Evolutionary conservation across 2,888 invertebrate genomes (phyloP).

Genomic region (Sarcophaga rosellei): DNA sequence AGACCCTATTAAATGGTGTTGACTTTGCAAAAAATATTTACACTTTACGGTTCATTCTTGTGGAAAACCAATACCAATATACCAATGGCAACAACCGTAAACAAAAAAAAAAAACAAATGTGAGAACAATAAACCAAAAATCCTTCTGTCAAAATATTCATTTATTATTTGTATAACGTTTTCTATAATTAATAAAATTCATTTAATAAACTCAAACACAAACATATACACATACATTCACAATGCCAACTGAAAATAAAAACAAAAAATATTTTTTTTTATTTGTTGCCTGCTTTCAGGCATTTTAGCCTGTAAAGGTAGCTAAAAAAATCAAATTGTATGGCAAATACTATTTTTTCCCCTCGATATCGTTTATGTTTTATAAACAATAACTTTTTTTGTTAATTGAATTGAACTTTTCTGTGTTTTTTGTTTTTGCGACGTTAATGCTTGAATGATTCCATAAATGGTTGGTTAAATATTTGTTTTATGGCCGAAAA

Average conservation of each 20-base stretch:
- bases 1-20: conserved; percentile 30
- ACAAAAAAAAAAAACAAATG: too few relatives aligned
- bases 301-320: neutral
- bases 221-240: neutral
- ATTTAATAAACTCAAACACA: neutral
- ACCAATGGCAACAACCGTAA: neutral
- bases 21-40: conserved; percentile 23
- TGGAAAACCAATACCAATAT: neutral
- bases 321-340: conserved; percentile 1
- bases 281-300: conserved; percentile 3
- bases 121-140: neutral
- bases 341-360: neutral
- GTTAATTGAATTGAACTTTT: too few relatives aligned
- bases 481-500: conserved; percentile 16
- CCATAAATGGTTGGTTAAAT: conserved; percentile 24
- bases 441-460: conserved; percentile 14
- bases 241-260: neutral
- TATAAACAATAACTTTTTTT: neutral
- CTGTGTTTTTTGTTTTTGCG: neutral
- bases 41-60: conserved; percentile 24
- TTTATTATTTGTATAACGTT: conserved; percentile 18
- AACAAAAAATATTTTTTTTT: neutral
- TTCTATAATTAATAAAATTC: conserved; percentile 13
- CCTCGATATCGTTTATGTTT: too few relatives aligned
- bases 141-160: conserved; percentile 12